Percentiles rank a stretch among this genome's conserved stretches.
Evolutionary conservation across 2,113 vertebrate genomes (phyloP).

Genomic region (human (Homo sapiens)): GRCh38 chr5:58069501-58070000

Average conservation of each 20-base stretch:
- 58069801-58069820: not conserved
- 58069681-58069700: not conserved
- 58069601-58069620: too few relatives aligned
- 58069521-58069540: too few relatives aligned
- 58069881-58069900: not conserved
- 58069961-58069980: not conserved
- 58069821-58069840: not conserved
- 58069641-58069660: too few relatives aligned
- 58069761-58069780: not conserved
- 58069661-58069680: not conserved
- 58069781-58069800: not conserved
- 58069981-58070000: not conserved
- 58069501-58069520: too few relatives aligned
- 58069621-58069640: too few relatives aligned
- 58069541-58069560: too few relatives aligned
- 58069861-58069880: not conserved
- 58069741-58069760: not conserved
- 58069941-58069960: not conserved
- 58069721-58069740: not conserved
- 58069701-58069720: not conserved
- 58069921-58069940: not conserved
- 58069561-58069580: too few relatives aligned
- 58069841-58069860: not conserved
- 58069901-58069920: not conserved
- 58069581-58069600: too few relatives aligned